Evolutionary conservation across 2,888 invertebrate genomes (phyloP).

Genomic region (Tribolium freemani): DNA sequence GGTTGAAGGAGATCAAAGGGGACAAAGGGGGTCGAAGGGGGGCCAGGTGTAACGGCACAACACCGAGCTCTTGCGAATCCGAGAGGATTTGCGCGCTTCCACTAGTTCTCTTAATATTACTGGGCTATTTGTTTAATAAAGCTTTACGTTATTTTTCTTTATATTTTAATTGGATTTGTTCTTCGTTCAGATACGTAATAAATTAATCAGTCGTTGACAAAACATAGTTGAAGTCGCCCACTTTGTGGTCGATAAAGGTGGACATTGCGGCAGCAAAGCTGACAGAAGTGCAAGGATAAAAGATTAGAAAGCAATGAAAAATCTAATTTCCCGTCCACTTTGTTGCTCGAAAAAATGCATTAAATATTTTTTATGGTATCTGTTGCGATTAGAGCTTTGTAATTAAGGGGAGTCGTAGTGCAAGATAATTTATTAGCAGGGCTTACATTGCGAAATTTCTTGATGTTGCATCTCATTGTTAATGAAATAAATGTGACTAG

Average conservation of each 20-base stretch:
- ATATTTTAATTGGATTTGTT: background rate
- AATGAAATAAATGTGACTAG: background rate
- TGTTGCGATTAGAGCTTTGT: background rate
- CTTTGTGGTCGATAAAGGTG: background rate
- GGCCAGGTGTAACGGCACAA: too few species aligned
- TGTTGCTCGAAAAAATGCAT: background rate
- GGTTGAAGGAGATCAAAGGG: too few species aligned
- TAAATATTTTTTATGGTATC: background rate
- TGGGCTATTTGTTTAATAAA: too few species aligned
- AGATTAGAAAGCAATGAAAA: background rate
- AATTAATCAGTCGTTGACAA: background rate
- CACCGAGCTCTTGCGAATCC: too few species aligned
- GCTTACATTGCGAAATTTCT: background rate
- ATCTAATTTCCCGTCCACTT: background rate
- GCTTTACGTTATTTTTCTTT: background rate
- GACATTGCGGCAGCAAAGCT: background rate
- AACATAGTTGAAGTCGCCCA: background rate
- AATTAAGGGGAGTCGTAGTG: background rate
- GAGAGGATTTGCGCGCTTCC: too few species aligned
- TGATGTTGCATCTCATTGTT: background rate
- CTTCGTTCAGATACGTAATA: background rate
- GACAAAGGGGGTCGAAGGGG: too few species aligned
- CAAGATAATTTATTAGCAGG: background rate
- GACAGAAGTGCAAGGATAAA: background rate
- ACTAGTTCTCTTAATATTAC: too few species aligned